Base-by-base conservation (phyloP, 2,797 vertebrate species). In the Staurois parvus region DNA sequence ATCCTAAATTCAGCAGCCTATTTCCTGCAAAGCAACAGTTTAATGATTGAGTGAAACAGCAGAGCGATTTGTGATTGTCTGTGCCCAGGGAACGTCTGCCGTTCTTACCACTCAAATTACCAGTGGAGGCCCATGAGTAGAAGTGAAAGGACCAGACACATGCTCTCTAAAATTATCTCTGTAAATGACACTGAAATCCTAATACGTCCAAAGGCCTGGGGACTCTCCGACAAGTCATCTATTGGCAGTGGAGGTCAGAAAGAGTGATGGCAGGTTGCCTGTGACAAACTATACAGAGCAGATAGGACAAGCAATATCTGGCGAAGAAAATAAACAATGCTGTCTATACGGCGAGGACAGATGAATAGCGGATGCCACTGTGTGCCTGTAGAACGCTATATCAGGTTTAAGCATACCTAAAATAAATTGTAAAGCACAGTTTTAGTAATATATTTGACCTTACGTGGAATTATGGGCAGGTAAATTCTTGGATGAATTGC, bases 151-250 rank as follows among this genome's bases (percentile, higher is more conserved):
- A 83, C 42, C 66, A 85, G 87, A 89, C 91, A 90, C 82, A 91
- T 78, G 90, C 88, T 90, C 89, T 88, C 92, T 91, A 93, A 92
- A 92, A 91, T 92, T 92, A 92, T 88, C 91, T 79, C 28, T 85
- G 88, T 89, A 92, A 91, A 69, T 90, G 88, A 91, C 88, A 83
- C 91, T 88, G 84, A 90, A 84, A 88, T 87, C 88, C 90, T 87
- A 88, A 88, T 92, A 88, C 21, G 89, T 89, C 59, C 89, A 89
- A 91, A 91, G 88, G 83, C 74, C 82, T 48, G 77, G 13, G 10
- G 73, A 84, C 3, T 17, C 84, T 87, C 56, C 64, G 73, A 76
- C 89, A 90, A 88, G 81, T 81, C 76, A 81, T 79, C 74, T 85
- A 86, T 64, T 52, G 52, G 81, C 59, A 40, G n/a, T 26, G 28